phyloP scores from a whole-genome alignment of 2,113 vertebrate genomes.

The Anhinga rufa region DNA sequence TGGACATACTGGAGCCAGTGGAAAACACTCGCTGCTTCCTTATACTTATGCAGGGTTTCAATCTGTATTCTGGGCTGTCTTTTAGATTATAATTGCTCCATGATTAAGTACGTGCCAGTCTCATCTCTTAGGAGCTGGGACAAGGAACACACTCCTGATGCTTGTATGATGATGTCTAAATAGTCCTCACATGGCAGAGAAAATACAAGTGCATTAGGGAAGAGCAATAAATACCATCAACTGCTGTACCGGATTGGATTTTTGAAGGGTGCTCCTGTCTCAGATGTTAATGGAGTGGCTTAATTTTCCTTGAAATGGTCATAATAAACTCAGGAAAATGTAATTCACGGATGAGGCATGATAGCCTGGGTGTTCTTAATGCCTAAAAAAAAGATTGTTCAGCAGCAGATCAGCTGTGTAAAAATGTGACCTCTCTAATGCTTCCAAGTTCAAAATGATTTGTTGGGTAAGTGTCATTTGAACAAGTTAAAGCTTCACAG shows the following conservation, averaged over 20 bases:
- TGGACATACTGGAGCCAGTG: background rate
- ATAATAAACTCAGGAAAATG: conserved; percentile 14
- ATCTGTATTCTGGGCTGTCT: background rate
- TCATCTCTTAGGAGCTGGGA: background rate
- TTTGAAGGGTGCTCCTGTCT: conserved; percentile 28
- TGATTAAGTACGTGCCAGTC: background rate
- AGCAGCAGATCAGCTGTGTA: background rate
- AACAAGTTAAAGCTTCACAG: conserved; percentile 35
- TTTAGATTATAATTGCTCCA: background rate
- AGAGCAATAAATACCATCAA: conserved; percentile 29
- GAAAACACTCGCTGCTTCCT: background rate
- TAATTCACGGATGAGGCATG: background rate
- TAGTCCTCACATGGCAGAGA: background rate
- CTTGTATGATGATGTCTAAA: background rate
- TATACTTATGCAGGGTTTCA: background rate
- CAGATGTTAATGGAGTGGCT: conserved; percentile 27
- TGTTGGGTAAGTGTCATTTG: conserved; percentile 24
- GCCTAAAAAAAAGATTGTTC: background rate
- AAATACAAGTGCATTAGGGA: background rate
- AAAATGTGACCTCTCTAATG: conserved; percentile 45
- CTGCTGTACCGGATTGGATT: background rate
- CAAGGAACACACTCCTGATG: background rate
- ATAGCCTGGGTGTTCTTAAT: background rate
- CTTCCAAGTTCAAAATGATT: conserved; percentile 46
- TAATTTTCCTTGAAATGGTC: conserved; percentile 50